Percentiles rank a stretch among this genome's conserved stretches.
phyloP scores from a whole-genome alignment of 2,113 vertebrate genomes.

The Bettongia penicillata region DNA sequence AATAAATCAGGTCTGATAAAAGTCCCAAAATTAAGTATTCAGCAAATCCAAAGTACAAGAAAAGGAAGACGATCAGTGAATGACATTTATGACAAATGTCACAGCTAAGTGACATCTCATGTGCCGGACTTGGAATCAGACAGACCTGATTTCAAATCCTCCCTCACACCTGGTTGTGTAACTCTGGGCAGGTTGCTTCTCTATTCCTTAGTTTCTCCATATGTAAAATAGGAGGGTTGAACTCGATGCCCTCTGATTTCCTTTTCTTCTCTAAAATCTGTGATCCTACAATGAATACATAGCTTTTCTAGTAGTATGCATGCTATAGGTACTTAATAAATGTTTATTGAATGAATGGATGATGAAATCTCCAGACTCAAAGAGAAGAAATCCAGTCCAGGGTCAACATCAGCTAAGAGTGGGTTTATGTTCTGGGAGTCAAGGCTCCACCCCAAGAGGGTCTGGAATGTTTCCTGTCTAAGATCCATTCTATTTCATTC shows the following conservation, averaged over 20 bases:
- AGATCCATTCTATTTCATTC: neutral
- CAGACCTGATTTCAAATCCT: neutral
- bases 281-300: neutral
- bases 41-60: slow-evolving; percentile 28
- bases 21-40: slow-evolving; percentile 34
- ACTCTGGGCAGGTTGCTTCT: neutral
- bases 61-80: slow-evolving; percentile 39
- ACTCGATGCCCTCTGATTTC: neutral
- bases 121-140: neutral
- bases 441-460: neutral
- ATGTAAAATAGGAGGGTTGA: slow-evolving; percentile 30
- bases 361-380: slow-evolving; percentile 32
- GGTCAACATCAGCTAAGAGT: neutral
- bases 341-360: slow-evolving; percentile 46
- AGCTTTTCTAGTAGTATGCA: neutral
- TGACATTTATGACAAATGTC: too few relatives aligned
- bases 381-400: neutral
- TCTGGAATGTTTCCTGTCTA: neutral
- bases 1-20: neutral
- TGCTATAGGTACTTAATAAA: slow-evolving; percentile 22
- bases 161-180: neutral
- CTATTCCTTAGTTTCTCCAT: slow-evolving; percentile 29
- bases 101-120: neutral
- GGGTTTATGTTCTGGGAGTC: neutral
- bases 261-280: neutral